Base-by-base conservation (phyloP, 2,797 vertebrate genomes). In the Denticeps clupeoides region DNA sequence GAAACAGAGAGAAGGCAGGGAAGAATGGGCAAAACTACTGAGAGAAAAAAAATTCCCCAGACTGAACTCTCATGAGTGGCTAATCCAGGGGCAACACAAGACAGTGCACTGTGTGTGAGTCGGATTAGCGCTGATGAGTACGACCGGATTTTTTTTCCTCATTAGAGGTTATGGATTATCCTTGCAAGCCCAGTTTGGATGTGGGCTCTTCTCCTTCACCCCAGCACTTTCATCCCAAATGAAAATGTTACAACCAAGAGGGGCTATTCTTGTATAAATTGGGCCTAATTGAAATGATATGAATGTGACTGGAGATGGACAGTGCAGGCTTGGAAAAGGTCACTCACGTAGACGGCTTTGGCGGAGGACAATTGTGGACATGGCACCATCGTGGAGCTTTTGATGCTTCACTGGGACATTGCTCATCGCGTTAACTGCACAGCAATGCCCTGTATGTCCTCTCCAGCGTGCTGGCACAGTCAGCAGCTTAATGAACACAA, bases 371-470 rank as follows among this genome's bases (percentile, higher is more conserved):
- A n/a, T n/a, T n/a, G 45, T 7, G 26, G 44, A 47, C 32, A 35
- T 24, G 12, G 35, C 8, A 18, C 48, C 29, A 51, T 43, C 43
- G 1, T 11, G n/a, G n/a, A n/a, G n/a, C 47, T 56, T 59, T 53
- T 76, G 80, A 77, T 64, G 59, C 44, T 69, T 72, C 49, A 55
- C 64, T 73, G 67, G 64, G 63, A 67, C 69, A 58, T 67, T 51
- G 56, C 48, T 75, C 74, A 78, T 80, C 65, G 63, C 25, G 64
- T 64, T 79, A 77, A 81, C 69, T 59, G 62, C 51, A 52, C 16
- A 15, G 7, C 7, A 15, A 7, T 31, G 12, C 6, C 25, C 25
- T 24, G 24, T 7, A 24, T 25, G 24, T 25, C 49, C 43, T 46
- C 13, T 16, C 11, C 13, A 35, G 12, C 9, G 47, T 49, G 41